These are phyloP conservation scores for Limonius californicus DNA, from an alignment of 1,140 invertebrate genomes.

Conservation along the genomic window DNA sequence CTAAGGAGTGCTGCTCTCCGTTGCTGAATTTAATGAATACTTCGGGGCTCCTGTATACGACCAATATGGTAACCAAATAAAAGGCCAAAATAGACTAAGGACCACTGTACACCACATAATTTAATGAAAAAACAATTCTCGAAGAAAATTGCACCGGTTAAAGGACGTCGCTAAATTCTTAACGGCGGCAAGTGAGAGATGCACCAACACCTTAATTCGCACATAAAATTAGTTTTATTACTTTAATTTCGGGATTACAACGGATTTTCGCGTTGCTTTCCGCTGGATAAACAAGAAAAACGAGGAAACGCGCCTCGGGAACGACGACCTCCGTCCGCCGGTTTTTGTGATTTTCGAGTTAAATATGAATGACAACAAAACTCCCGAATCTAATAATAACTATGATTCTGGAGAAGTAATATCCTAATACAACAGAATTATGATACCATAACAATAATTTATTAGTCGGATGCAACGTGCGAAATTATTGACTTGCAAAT, in stretches of 20 bases:
- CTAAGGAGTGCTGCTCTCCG: neutral
- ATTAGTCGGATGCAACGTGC: no score
- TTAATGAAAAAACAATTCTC: conserved; percentile 1
- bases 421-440: no score
- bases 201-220: neutral
- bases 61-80: neutral
- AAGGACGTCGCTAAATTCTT: neutral
- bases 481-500: no score
- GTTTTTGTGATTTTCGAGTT: neutral
- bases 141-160: neutral
- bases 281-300: neutral
- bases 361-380: neutral
- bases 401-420: no score
- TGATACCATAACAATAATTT: no score
- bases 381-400: no score
- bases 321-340: neutral
- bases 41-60: neutral
- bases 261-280: conserved; percentile 14
- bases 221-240: conserved; percentile 29
- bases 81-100: neutral
- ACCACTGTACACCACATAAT: neutral
- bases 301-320: neutral
- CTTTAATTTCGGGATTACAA: conserved; percentile 26
- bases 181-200: neutral
- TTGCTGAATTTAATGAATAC: neutral